A percentile compares a stretch with the other conserved stretches of the same genome.
Conservation (phyloP, 2,888 invertebrate genomes). For the Nomada flava region DNA sequence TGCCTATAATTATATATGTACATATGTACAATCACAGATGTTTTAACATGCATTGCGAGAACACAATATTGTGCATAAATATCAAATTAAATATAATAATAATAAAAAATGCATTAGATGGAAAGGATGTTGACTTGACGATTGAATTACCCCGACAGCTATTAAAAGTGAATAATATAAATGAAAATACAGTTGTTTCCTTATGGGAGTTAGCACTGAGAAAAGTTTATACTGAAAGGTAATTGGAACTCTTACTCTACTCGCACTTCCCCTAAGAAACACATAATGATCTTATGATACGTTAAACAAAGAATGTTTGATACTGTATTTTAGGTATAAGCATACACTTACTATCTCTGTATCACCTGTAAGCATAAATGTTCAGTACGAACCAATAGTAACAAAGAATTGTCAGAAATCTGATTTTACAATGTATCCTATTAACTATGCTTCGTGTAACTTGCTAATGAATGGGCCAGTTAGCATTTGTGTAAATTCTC, state of each 20-base stretch:
- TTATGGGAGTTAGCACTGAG: constrained; percentile 79
- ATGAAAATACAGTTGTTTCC: constrained; percentile 71
- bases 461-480: constrained; percentile 77
- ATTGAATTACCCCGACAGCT: constrained; percentile 80
- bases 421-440: constrained; percentile 50
- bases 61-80: constrained; percentile 55
- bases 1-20: constrained; percentile 38
- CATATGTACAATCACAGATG: constrained; percentile 69
- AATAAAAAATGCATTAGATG: constrained; percentile 52
- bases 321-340: constrained; percentile 68
- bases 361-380: constrained; percentile 61
- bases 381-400: constrained; percentile 54
- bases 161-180: constrained; percentile 70
- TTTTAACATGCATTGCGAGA: constrained; percentile 58
- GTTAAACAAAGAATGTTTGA: constrained; percentile 22
- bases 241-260: constrained; percentile 36
- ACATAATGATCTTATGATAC: constrained; percentile 1
- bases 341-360: constrained; percentile 70
- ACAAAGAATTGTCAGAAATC: constrained; percentile 29
- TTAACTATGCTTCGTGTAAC: constrained; percentile 69
- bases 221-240: constrained; percentile 77
- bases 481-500: constrained; percentile 75
- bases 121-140: constrained; percentile 43
- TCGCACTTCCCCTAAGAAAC: constrained; percentile 15
- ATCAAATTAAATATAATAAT: constrained; percentile 70